Evolutionary conservation across 2,797 vertebrate species (phyloP).

Genomic region (Eidolon dupreanum): DNA sequence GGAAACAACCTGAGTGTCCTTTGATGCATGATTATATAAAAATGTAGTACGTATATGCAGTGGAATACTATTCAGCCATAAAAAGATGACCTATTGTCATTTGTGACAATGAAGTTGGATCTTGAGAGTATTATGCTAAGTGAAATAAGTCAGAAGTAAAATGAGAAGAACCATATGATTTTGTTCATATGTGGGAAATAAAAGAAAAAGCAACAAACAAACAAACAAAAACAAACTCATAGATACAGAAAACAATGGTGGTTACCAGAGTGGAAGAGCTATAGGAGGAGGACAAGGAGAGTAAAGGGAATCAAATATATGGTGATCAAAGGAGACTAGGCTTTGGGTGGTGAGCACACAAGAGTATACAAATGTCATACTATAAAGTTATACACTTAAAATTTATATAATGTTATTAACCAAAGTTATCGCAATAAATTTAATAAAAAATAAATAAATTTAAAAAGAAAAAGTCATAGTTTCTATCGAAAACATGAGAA

Average conservation of each 20-base stretch:
- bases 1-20: neutral
- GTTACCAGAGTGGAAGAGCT: neutral
- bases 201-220: neutral
- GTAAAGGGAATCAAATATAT: neutral
- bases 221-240: neutral
- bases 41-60: neutral
- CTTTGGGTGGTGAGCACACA: neutral
- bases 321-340: neutral
- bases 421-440: neutral
- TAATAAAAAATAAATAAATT: neutral
- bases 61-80: neutral
- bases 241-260: neutral
- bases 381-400: neutral
- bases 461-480: neutral
- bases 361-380: neutral
- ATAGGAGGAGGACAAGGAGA: neutral
- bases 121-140: neutral
- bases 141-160: neutral
- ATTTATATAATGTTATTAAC: neutral
- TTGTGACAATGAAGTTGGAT: neutral
- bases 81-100: neutral
- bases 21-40: neutral
- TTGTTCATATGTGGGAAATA: neutral
- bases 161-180: neutral
- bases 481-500: neutral